phyloP scores from a whole-genome alignment of 1,140 invertebrate genomes.

The Drosophila willistoni region DNA sequence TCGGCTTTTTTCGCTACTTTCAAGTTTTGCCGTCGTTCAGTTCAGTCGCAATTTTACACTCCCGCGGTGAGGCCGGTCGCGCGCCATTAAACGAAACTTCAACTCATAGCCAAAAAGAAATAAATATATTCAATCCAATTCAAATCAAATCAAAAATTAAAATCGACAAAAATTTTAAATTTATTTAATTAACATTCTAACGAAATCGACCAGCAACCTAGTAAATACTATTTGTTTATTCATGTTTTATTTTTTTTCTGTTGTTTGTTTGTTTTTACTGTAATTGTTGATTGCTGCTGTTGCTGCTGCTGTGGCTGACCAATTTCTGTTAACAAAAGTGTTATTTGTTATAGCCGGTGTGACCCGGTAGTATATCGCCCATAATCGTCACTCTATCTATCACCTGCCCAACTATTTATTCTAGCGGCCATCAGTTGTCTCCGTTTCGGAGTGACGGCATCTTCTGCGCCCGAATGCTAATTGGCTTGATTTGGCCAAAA shows the following conservation, averaged over 20 bases:
- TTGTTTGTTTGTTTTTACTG: background rate
- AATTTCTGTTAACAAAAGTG: constrained; percentile 9
- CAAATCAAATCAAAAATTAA: constrained; percentile 1
- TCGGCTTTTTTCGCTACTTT: constrained; percentile 55
- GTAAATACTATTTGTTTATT: background rate
- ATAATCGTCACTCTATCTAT: constrained; percentile 7
- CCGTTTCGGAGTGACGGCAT: constrained; percentile 31
- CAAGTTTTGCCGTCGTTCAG: constrained; percentile 28
- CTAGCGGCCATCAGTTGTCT: background rate
- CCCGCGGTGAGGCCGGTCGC: constrained; percentile 59
- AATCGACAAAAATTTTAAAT: background rate
- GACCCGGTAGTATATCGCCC: background rate
- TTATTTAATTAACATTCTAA: background rate
- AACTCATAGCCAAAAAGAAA: constrained; percentile 1
- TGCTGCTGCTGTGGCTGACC: too few species aligned
- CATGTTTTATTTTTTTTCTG: background rate
- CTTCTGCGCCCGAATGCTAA: constrained; percentile 54
- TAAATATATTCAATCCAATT: background rate
- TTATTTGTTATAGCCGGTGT: constrained; percentile 6
- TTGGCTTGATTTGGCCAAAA: constrained; percentile 62
- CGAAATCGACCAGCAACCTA: background rate
- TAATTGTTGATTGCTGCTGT: constrained; percentile 3
- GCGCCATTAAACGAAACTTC: constrained; percentile 47
- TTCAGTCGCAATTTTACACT: constrained; percentile 75
- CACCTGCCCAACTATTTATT: constrained; percentile 4